Base-by-base conservation (phyloP, 2,888 invertebrate genomes). In the Cantharis rufa region DNA sequence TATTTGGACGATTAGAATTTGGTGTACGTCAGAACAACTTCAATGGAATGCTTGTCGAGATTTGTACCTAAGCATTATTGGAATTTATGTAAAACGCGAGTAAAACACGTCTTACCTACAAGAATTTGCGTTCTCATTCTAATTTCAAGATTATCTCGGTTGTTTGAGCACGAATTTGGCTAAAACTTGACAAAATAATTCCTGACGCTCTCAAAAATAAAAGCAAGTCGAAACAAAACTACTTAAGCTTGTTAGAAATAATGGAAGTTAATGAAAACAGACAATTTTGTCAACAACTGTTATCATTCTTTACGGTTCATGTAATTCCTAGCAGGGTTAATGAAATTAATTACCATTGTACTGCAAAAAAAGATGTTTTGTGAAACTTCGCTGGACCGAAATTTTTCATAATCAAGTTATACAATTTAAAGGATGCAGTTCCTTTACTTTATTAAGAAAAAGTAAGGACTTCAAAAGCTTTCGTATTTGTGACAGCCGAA, bases 111-210 rank as follows among this genome's bases (percentile, higher is more conserved):
- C 69, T 69, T 48, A 69, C 73, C 62, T 73, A 61, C 69, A 69
- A 73, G 73, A 73, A 69, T 69, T 73, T 32, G 28, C 27, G 73
- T 62, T 61, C 72, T 66, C 48, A 21, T 18, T 48, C 73, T 62
- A 73, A 73, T 73, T 73, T 73, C 73, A 62, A 73, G 73, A 73
- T 69, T 73, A 63, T 62, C 72, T 73, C 73, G 73, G 62, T 11
- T 24, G 73, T 24, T 73, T 69, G 73, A 62, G 63, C 73, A 32
- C 16, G 69, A 69, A 72, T 72, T 64, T 13, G 21, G 64, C 24
- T 66, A 66, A 48, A 48, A 48, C 48, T 48, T 48, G 48, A 48
- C 48, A 48, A 48, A 48, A 48, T 48, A 48, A 48, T 48, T 48
- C 48, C 3, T 48, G 48, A 48, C 48, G 48, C 48, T n/a, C 7